A percentile compares a stretch with the other conserved stretches of the same genome.
Evolutionary conservation across 2,113 vertebrate species (phyloP).

Genomic region (Hippopotamus amphibius): DNA sequence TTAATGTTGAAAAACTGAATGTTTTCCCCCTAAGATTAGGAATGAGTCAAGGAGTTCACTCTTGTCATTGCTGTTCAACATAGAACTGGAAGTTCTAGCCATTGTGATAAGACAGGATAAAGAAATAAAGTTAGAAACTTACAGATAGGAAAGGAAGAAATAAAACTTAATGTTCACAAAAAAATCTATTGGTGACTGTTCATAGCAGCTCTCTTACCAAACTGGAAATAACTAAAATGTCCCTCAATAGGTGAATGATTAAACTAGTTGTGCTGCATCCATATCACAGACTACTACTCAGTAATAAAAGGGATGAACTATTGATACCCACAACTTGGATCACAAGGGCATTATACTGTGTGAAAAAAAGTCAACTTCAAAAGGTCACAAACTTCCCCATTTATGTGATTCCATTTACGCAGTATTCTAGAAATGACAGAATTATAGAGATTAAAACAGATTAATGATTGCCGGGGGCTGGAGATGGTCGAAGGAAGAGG

Average conservation of each 20-base stretch:
- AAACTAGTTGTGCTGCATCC: neutral
- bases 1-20: neutral
- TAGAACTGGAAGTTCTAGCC: neutral
- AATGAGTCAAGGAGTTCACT: neutral
- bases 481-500: neutral
- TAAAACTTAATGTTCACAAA: neutral
- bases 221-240: neutral
- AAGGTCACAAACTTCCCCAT: neutral
- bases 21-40: neutral
- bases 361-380: neutral
- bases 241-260: neutral
- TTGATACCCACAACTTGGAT: neutral
- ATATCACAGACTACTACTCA: neutral
- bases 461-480: neutral
- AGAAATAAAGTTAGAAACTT: slow-evolving; percentile 6
- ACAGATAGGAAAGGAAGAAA: neutral
- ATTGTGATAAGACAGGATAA: neutral
- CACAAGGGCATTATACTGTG: neutral
- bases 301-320: neutral
- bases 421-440: neutral
- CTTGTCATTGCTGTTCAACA: neutral
- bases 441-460: neutral
- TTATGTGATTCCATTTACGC: neutral
- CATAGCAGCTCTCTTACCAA: neutral
- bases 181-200: neutral